Conservation (phyloP, 2,888 invertebrate genomes). For the Drepanosiphum platanoidis region DNA sequence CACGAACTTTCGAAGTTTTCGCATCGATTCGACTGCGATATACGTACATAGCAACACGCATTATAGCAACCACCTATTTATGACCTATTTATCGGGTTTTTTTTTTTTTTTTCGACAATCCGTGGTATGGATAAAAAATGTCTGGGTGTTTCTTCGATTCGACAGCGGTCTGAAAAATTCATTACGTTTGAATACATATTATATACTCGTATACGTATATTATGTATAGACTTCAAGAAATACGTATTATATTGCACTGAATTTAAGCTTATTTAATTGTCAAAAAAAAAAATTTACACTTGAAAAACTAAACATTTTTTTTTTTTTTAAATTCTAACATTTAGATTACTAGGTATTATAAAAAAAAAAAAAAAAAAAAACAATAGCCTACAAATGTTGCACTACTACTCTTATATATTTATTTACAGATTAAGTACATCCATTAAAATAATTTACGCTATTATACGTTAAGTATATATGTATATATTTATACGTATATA, state of each 20-base stretch:
- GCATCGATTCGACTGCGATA: too few species aligned
- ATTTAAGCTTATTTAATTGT: slow-evolving; percentile 59
- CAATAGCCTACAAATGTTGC: slow-evolving; percentile 49
- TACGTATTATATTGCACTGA: slow-evolving; percentile 59
- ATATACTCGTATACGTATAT: too few species aligned
- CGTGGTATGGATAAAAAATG: too few species aligned
- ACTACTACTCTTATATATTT: slow-evolving; percentile 47
- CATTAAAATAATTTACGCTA: slow-evolving; percentile 51
- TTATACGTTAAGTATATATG: slow-evolving; percentile 3
- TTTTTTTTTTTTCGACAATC: too few species aligned
- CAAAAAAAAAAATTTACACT: slow-evolving; percentile 57
- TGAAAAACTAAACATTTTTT: slow-evolving; percentile 55
- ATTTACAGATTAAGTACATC: slow-evolving; percentile 59
- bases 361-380: slow-evolving; percentile 52
- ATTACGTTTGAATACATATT: background rate
- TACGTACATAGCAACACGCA: too few species aligned
- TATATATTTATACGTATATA: slow-evolving; percentile 29
- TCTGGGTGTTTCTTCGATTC: too few species aligned
- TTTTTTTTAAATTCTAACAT: slow-evolving; percentile 55
- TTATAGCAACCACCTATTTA: too few species aligned
- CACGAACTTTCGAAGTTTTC: too few species aligned
- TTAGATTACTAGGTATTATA: slow-evolving; percentile 30
- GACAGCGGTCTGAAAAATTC: background rate
- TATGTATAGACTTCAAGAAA: slow-evolving; percentile 48
- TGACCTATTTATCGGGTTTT: too few species aligned